Base-by-base conservation (phyloP, 1,140 invertebrate species). In the Goniozus legneri region DNA sequence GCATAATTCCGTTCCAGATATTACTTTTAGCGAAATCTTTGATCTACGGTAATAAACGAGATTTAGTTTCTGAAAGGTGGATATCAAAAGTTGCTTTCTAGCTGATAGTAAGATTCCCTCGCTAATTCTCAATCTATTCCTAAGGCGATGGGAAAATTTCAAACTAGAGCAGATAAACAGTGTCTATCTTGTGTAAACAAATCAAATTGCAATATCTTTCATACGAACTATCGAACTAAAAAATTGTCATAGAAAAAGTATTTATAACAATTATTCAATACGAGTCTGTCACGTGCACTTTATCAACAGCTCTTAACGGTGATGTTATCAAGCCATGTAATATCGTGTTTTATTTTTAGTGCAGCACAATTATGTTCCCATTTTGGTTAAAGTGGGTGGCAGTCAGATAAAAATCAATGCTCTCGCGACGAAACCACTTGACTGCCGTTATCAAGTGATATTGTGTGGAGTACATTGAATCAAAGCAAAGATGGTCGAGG, bases 271-370 rank as follows among this genome's bases (percentile, higher is more conserved):
- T n/a, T n/a, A n/a, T n/a, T n/a, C n/a, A n/a, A n/a, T n/a, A n/a
- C 24, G 33, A 53, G 44, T 40, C 22, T 49, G 31, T 37, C 47
- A 54, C 22, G 55, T 59, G 55, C 47, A 50, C 44, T 54, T 40
- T 39, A 51, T 59, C 57, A 58, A 58, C 56, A 56, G 57, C 57
- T 59, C 56, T 59, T 54, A 59, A 58, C 55, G 57, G 55, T 44
- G 34, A 49, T 40, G 38, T 21, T 4, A 27, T 27, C 24, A 10
- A 27, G 24, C 10, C 4, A 6, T 27, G 24, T 27, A 27, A 27
- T 27, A 27, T 27, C 24, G 4, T 27, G 4, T 27, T 27, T 27
- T 27, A 27, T 27, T 27, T 27, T 27, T 4, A 4, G 10, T 10
- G 10, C 10, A 27, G 10, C 24, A 27, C 10, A 6, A 27, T 27